These are phyloP conservation scores for Leptopilina myrica DNA, from an alignment of 2,888 invertebrate species.

Conservation along the genomic window DNA sequence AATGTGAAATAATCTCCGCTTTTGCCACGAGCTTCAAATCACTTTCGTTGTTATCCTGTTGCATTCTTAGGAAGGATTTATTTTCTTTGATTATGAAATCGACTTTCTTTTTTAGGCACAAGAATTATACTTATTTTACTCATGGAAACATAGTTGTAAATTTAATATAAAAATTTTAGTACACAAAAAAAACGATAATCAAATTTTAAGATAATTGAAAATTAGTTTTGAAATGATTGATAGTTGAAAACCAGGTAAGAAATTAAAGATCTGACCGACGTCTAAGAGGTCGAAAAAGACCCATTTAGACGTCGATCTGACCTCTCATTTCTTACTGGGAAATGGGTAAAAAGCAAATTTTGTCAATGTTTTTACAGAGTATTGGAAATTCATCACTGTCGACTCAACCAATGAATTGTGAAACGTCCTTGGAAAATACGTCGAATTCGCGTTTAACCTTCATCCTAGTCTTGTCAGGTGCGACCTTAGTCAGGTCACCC, in stretches of 20 bases:
- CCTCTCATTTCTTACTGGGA: too few relatives aligned
- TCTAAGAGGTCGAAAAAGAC: too few relatives aligned
- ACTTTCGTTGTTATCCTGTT: background rate
- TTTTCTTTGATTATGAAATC: background rate
- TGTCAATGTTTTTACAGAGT: background rate
- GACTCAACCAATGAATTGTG: background rate
- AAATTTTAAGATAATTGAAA: too few relatives aligned
- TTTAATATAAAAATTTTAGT: too few relatives aligned
- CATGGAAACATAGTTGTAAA: too few relatives aligned
- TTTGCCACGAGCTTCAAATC: background rate
- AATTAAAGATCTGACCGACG: too few relatives aligned
- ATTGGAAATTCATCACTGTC: background rate
- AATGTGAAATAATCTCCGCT: background rate
- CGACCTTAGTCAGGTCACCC: conserved; percentile 64
- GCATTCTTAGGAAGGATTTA: background rate
- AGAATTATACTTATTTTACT: too few relatives aligned
- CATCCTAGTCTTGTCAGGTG: conserved; percentile 47
- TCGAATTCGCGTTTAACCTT: conserved; percentile 32
- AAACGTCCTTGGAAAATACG: conserved; percentile 19
- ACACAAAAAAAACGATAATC: too few relatives aligned
- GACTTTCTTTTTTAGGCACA: background rate
- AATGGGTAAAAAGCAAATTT: too few relatives aligned
- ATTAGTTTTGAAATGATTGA: too few relatives aligned
- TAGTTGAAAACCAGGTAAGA: too few relatives aligned
- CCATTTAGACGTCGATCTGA: too few relatives aligned